These are phyloP conservation scores for Crambe crambe DNA, from an alignment of 37 sponge, comb jelly and placozoan species.

Conservation along the genomic window DNA sequence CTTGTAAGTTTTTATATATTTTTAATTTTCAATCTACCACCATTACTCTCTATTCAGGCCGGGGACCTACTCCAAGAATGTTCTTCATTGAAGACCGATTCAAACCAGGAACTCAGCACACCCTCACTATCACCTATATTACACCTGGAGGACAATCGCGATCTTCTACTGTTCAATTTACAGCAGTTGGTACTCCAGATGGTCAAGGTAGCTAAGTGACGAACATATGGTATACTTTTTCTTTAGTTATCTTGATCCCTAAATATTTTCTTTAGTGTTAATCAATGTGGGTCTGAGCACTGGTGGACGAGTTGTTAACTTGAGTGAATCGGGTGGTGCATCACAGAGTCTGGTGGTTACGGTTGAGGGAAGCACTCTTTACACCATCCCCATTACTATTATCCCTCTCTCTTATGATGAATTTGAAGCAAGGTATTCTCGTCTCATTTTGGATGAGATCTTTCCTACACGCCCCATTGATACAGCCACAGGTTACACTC, in stretches of 20 bases:
- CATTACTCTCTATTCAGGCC: neutral
- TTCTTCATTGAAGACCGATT: neutral
- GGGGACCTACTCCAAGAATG: neutral
- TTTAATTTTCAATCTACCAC: neutral
- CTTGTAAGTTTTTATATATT: neutral
- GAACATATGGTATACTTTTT: too few species aligned
- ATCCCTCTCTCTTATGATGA: neutral
- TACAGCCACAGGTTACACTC: neutral
- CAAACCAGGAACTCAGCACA: neutral
- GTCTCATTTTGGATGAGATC: neutral
- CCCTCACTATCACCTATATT: neutral
- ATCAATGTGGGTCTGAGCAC: too few species aligned
- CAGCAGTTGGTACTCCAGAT: neutral
- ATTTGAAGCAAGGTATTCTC: constrained; percentile 3
- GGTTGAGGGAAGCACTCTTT: too few species aligned
- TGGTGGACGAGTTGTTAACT: too few species aligned
- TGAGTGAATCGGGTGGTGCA: too few species aligned
- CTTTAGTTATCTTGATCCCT: too few species aligned
- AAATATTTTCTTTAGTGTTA: too few species aligned
- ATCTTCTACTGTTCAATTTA: neutral
- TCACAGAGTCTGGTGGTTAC: too few species aligned
- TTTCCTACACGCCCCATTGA: constrained; percentile 1
- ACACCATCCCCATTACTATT: too few species aligned
- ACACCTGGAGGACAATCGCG: neutral
- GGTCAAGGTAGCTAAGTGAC: too few species aligned